A percentile compares a stretch with the other conserved stretches of the same genome.
Evolutionary conservation across 2,113 vertebrate genomes (phyloP).

Genomic region (Petrocephalus zakoni): DNA sequence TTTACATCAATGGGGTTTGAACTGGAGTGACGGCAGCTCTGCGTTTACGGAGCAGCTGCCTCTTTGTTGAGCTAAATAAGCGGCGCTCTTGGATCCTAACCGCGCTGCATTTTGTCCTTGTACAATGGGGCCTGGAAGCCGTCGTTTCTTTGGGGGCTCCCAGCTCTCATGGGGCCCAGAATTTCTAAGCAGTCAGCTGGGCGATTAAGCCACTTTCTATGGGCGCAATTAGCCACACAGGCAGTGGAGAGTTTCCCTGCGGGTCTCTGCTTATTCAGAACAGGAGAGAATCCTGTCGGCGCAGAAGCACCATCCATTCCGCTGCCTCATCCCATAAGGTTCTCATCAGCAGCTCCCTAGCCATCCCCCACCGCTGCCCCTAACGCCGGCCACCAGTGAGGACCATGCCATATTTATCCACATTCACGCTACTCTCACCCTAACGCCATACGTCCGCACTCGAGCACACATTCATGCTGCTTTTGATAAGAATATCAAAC

Average conservation of each 20-base stretch:
- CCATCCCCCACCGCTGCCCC: not conserved
- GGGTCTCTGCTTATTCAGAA: not conserved
- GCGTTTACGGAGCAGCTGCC: not conserved
- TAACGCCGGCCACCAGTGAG: not conserved
- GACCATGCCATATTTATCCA: not conserved
- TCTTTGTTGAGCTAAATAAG: not conserved
- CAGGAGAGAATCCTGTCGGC: not conserved
- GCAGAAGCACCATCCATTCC: too few relatives aligned
- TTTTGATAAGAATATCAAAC: not conserved
- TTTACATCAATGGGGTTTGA: too few relatives aligned
- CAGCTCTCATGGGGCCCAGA: not conserved
- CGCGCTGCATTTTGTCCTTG: not conserved
- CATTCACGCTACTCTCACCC: not conserved
- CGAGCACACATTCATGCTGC: not conserved
- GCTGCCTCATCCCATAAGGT: not conserved
- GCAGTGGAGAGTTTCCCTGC: not conserved
- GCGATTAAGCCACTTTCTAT: not conserved
- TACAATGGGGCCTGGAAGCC: not conserved
- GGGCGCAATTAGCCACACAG: conserved; percentile 4
- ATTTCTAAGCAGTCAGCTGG: not conserved
- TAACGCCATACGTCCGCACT: not conserved
- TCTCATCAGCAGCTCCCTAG: not conserved
- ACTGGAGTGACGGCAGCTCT: too few relatives aligned
- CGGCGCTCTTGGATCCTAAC: not conserved
- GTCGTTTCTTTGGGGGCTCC: not conserved